phyloP scores from a whole-genome alignment of 2,797 vertebrate genomes.

The Catostomus latipinnis region DNA sequence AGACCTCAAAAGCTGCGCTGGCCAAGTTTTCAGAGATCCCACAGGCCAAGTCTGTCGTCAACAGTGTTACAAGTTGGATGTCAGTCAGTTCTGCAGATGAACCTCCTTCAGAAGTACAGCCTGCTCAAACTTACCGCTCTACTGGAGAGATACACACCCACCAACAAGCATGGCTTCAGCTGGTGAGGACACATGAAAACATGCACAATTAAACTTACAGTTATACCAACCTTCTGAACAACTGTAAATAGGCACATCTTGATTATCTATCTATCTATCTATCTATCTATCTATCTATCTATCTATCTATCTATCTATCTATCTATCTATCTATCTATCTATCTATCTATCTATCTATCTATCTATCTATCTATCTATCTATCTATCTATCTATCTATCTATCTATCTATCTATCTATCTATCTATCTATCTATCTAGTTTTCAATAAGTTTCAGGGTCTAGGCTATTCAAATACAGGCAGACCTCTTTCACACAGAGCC shows the following conservation, averaged over 20 bases:
- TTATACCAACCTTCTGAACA: too few relatives aligned
- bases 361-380: neutral
- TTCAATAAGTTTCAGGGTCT: neutral
- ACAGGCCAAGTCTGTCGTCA: slow-evolving; percentile 88
- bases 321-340: neutral
- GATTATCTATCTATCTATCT: neutral
- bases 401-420: neutral
- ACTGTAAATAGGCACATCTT: too few relatives aligned
- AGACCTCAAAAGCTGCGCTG: slow-evolving; percentile 91
- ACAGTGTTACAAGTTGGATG: slow-evolving; percentile 91
- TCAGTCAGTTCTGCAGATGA: slow-evolving; percentile 98
- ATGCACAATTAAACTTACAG: neutral
- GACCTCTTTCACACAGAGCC: neutral
- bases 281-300: neutral
- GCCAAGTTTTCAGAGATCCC: slow-evolving; percentile 98
- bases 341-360: neutral
- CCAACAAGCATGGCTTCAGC: slow-evolving; percentile 98
- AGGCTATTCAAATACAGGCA: neutral
- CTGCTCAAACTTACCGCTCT: slow-evolving; percentile 94
- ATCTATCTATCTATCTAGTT: neutral
- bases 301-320: neutral
- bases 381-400: slow-evolving; percentile 2
- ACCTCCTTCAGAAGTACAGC: slow-evolving; percentile 95
- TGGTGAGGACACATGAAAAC: slow-evolving; percentile 81
- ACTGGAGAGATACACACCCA: slow-evolving; percentile 95